Conservation (phyloP, 2,888 invertebrate species). For the Tipula lateralis region DNA sequence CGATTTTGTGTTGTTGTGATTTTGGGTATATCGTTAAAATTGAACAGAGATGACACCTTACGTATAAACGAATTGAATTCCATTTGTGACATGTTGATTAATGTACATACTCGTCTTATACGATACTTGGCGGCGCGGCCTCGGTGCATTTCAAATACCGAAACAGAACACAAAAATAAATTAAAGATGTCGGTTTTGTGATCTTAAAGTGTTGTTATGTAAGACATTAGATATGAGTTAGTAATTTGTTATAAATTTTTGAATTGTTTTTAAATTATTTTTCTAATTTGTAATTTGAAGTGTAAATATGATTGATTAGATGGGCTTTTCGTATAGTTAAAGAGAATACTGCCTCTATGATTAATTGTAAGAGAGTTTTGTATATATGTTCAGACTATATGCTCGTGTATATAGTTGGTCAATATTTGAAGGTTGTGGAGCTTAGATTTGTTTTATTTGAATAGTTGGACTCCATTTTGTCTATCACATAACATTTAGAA, state of each 20-base stretch:
- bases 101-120: neutral
- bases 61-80: neutral
- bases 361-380: neutral
- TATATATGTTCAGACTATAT: too few species aligned
- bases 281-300: slow-evolving; percentile 11
- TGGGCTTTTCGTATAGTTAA: neutral
- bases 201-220: neutral
- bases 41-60: neutral
- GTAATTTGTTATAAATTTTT: neutral
- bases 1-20: neutral
- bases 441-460: neutral
- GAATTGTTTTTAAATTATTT: slow-evolving; percentile 24
- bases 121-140: neutral
- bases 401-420: neutral
- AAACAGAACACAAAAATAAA: neutral
- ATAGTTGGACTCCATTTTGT: neutral
- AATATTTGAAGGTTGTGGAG: neutral
- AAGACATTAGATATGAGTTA: neutral
- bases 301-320: slow-evolving; percentile 19
- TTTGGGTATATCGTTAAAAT: neutral
- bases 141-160: neutral
- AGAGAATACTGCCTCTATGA: neutral
- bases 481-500: neutral
- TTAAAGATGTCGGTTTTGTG: neutral
- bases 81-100: neutral